Conservation (phyloP, 2,113 vertebrate species). For the Melanerpes aurifrons region DNA sequence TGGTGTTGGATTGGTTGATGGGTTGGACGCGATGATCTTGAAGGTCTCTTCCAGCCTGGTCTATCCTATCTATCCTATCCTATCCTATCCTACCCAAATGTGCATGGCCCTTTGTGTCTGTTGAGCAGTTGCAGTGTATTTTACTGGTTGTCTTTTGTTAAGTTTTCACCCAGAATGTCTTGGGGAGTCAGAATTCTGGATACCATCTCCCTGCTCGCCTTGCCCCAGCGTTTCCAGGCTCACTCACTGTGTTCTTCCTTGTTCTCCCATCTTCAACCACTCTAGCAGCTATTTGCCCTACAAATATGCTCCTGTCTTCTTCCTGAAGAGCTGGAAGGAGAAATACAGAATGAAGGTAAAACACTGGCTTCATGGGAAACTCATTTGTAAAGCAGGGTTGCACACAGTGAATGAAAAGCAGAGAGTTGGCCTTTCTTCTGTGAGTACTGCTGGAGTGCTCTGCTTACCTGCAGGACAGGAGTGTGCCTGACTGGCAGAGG, state of each 20-base stretch:
- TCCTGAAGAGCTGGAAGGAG: neutral
- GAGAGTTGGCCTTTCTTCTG: neutral
- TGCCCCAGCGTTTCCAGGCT: neutral
- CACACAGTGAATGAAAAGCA: neutral
- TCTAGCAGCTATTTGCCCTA: neutral
- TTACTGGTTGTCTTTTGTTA: neutral
- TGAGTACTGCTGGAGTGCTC: neutral
- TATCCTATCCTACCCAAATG: neutral
- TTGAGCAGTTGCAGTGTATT: neutral
- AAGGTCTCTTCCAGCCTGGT: too few relatives aligned
- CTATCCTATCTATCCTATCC: too few relatives aligned
- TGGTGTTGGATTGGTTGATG: too few relatives aligned
- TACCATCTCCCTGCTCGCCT: neutral
- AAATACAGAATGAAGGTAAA: neutral
- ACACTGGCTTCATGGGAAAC: neutral
- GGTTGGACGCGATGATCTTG: too few relatives aligned
- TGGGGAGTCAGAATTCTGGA: neutral
- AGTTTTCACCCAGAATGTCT: neutral
- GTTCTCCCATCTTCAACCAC: neutral
- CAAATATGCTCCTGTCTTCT: neutral
- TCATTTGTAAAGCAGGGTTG: neutral
- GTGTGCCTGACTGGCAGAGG: neutral
- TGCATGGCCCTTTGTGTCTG: fast-evolving
- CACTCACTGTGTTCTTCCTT: neutral
- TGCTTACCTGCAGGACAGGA: neutral